Percentiles rank a stretch among this genome's conserved stretches.
Conservation (phyloP, 2,113 vertebrate genomes). For the Numenius arquata region DNA sequence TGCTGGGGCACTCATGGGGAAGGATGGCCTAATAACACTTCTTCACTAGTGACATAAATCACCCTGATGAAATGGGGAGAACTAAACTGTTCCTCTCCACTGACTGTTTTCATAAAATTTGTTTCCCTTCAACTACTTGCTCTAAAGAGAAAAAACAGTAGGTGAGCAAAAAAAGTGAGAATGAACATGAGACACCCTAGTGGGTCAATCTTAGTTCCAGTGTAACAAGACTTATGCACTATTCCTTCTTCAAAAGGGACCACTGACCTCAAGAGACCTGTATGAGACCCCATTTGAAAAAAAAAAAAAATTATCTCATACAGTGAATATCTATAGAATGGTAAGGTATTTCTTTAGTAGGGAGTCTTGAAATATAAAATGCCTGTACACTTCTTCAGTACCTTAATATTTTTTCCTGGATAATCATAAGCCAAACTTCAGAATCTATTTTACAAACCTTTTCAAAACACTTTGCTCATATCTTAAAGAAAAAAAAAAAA, state of each 20-base stretch:
- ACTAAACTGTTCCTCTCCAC: background rate
- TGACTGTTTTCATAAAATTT: background rate
- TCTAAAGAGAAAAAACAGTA: background rate
- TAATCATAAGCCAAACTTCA: background rate
- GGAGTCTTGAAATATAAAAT: background rate
- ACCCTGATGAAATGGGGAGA: background rate
- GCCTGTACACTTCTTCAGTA: background rate
- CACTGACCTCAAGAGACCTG: background rate
- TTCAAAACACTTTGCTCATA: background rate
- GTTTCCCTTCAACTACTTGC: background rate
- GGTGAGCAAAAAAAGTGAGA: background rate
- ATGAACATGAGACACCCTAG: background rate
- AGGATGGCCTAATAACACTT: background rate
- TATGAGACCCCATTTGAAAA: background rate
- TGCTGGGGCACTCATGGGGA: fast-evolving
- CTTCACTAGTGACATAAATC: background rate
- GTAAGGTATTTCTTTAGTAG: background rate
- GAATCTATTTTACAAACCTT: background rate
- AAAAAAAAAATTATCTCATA: background rate
- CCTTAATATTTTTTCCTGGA: background rate
- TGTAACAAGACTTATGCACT: background rate
- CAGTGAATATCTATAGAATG: background rate
- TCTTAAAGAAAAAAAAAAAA: background rate
- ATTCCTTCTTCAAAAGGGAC: background rate
- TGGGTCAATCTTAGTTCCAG: background rate